Evolutionary conservation across 2,888 invertebrate genomes (phyloP).

Genomic region (Epiblema foenella): DNA sequence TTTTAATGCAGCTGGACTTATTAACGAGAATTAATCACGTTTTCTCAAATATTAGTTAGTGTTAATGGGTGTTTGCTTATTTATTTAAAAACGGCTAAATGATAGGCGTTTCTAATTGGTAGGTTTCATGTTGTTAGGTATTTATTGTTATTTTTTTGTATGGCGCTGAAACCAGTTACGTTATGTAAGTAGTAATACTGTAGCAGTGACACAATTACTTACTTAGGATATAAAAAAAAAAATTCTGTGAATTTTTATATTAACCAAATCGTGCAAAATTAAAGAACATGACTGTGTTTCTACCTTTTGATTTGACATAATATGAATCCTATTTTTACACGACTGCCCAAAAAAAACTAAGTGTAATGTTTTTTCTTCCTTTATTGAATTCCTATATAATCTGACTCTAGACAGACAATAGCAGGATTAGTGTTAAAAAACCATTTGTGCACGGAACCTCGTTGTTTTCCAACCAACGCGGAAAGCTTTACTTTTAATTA

Average conservation of each 20-base stretch:
- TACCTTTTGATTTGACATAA: no score
- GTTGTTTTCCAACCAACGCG: background rate
- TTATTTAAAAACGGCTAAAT: constrained; percentile 9
- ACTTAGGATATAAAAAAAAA: no score
- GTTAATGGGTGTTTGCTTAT: constrained; percentile 22
- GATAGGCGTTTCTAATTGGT: background rate
- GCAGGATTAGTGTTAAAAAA: background rate
- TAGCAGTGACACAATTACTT: no score
- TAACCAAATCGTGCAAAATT: no score
- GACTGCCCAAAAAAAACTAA: no score
- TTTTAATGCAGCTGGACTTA: constrained; percentile 59
- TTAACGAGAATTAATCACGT: constrained; percentile 50
- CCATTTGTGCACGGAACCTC: background rate
- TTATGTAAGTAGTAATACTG: no score
- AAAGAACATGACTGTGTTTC: no score
- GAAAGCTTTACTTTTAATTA: constrained; percentile 16
- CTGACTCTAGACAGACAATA: background rate
- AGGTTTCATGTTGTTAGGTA: constrained; percentile 10
- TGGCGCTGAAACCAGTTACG: no score
- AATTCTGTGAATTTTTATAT: no score
- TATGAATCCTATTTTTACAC: no score
- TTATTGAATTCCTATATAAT: no score
- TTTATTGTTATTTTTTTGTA: background rate
- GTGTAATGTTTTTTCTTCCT: no score
- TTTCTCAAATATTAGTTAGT: constrained; percentile 35